Evolutionary conservation across 2,888 invertebrate species (phyloP), one percentile per base, ranked within the genome.

Genomic region (Brachypalpus laphriformis): DNA sequence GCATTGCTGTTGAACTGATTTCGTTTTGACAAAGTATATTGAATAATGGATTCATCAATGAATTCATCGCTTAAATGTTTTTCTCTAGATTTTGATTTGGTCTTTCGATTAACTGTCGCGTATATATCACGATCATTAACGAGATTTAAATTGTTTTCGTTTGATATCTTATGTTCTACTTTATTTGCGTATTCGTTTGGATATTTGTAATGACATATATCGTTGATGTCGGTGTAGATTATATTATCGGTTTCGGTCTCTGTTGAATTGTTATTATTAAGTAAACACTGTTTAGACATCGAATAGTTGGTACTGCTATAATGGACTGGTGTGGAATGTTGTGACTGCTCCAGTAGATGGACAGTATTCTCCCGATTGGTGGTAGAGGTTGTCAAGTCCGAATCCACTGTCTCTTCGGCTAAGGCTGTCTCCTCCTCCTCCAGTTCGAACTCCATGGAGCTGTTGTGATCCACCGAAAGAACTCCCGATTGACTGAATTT

Each of bases 361-460:
- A 89, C 91, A 91, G 90, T 90, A 91, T 88, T 92, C 92, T 90
- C 93, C 92, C 92, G 93, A 91, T 91, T 93, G 93, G 89, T 93
- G 92, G 93, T 93, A 89, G 93, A 93, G 90, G 92, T 92, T 90
- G 91, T 92, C 91, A 91, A 91, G 90, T 91, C 92, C 91, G 91
- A 91, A 90, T 91, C 91, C 92, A 88, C 91, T 91, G 90, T 90
- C 90, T 90, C 91, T 89, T 89, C 91, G 88, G 88, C 91, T 88
- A 90, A 90, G 89, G 90, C 91, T 90, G 89, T 89, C 89, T 88
- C 89, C 89, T 89, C 89, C 89, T 89, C 89, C 89, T 90, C 89
- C 90, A 87, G 92, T 54, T 93, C 93, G 93, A 93, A 91, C 89
- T 90, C 91, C 91, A 90, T 91, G 89, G 91, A 92, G 91, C 90